Evolutionary conservation across 92 coral and sea anemone species (phyloP), one percentile per base, ranked within the genome.

Genomic region (Phenganax stokvisi): DNA sequence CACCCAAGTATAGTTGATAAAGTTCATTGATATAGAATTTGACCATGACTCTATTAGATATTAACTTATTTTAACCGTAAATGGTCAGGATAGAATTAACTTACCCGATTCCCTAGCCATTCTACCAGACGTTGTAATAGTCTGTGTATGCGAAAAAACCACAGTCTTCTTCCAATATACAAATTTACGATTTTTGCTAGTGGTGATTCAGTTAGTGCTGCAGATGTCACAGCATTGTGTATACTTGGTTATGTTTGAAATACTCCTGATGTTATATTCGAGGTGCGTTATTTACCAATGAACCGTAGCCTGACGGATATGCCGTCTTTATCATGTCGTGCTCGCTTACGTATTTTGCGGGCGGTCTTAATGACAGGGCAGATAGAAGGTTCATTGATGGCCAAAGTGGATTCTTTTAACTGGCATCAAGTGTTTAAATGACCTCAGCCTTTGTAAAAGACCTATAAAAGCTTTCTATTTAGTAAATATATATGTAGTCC

Each of bases 61-160:
- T 68, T 28, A 68, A 68, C 73, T 68, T 68, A 68, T 68, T 68
- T 37, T 37, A 37, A 37, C 47, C 47, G 47, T 37, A 37, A 37
- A 37, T 37, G 47, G 47, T 37, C 47, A 37, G 47, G 3, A 37
- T 10, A 68, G 31, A 10, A 37, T 25, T 8, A 30, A 68, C 73
- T 30, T 68, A 68, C 73, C 73, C 52, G 73, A 6, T 27, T 68
- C 73, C 15, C 11, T 30, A 0, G 73, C 73, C 73, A 68, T 68
- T 64, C 9, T 68, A 30, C 54, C 52, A 30, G 47, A 30, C 29
- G 47, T 5, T 37, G 47, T 37, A 37, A 37, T 37, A 37, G 47
- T 37, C 47, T 37, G 47, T 37, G 47, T 37, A 37, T 37, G 47
- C 47, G 47, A 37, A 37, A 37, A 37, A 37, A 1, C 47, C 47